Evolutionary conservation across 2,113 vertebrate genomes (phyloP).

Genomic region (Proteles cristata): DNA sequence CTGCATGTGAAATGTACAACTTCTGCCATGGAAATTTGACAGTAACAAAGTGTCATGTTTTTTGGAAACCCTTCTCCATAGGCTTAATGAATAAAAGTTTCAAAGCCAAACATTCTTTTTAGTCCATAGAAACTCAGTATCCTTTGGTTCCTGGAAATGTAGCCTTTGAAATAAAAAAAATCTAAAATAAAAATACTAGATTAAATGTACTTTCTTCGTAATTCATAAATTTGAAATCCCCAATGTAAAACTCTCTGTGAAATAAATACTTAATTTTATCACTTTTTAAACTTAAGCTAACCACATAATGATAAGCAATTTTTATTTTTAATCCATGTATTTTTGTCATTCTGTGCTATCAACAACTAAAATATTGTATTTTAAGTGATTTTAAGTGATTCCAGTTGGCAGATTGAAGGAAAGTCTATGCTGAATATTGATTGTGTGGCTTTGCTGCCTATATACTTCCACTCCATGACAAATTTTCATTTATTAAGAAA

Average conservation of each 20-base stretch:
- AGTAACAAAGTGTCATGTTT: background rate
- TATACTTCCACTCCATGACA: background rate
- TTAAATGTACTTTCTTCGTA: background rate
- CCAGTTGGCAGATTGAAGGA: background rate
- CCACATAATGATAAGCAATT: background rate
- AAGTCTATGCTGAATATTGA: background rate
- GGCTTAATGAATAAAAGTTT: conserved; percentile 41
- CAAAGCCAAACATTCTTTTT: conserved; percentile 36
- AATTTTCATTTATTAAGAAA: background rate
- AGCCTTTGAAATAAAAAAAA: conserved; percentile 45
- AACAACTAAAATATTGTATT: background rate
- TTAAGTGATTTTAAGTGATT: background rate
- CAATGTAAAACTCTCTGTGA: background rate
- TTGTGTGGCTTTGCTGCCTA: background rate
- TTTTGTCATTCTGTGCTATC: conserved; percentile 1
- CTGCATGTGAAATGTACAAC: background rate
- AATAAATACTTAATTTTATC: background rate
- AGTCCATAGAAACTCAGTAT: conserved; percentile 4
- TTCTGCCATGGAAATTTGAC: background rate
- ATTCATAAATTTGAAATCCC: conserved; percentile 25
- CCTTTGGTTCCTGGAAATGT: conserved; percentile 19
- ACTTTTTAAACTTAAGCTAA: background rate
- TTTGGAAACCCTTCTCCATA: conserved; percentile 7
- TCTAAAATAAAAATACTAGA: conserved; percentile 14
- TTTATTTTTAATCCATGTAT: background rate